phyloP scores from a whole-genome alignment of 2,113 vertebrate genomes.

The Grantiella picta region DNA sequence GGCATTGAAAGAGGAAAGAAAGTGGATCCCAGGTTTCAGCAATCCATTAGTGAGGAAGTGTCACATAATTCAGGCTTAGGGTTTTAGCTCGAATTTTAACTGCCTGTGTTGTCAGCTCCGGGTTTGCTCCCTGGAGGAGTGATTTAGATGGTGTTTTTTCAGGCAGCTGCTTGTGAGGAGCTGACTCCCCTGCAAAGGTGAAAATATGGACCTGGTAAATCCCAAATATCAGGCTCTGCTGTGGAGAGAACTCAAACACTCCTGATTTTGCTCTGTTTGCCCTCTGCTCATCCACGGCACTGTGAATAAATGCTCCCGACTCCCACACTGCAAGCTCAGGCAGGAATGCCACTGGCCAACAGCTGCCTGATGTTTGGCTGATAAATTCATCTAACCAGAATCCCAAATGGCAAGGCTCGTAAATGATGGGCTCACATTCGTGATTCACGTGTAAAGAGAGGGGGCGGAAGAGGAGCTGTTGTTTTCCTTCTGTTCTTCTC shows the following conservation, averaged over 20 bases:
- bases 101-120: neutral
- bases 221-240: neutral
- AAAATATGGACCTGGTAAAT: neutral
- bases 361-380: neutral
- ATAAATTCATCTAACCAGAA: neutral
- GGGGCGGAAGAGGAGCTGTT: neutral
- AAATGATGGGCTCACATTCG: neutral
- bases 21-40: neutral
- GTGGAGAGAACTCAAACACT: neutral
- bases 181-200: neutral
- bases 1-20: neutral
- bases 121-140: neutral
- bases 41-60: neutral
- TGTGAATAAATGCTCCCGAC: neutral
- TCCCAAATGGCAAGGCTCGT: neutral
- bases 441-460: neutral
- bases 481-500: neutral
- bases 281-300: neutral
- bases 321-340: neutral
- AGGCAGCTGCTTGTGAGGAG: neutral
- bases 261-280: neutral
- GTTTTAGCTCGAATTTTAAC: neutral
- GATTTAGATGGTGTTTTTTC: neutral
- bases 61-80: neutral
- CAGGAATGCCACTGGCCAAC: neutral